These are phyloP conservation scores for Cichlasoma orientale DNA, from an alignment of 2,797 vertebrate genomes.

Conservation along the genomic window DNA sequence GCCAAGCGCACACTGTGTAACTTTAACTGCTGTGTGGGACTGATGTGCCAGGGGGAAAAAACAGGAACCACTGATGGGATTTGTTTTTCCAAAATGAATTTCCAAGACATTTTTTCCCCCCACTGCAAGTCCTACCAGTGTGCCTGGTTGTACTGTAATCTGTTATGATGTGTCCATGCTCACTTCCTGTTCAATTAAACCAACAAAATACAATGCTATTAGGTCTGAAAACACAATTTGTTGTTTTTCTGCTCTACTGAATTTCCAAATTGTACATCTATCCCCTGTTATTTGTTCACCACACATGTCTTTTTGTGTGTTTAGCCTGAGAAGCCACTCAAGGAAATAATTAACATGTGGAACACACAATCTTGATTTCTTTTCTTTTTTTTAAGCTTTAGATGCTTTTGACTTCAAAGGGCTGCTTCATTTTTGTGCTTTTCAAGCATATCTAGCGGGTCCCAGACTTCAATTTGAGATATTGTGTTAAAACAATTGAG, in stretches of 20 bases:
- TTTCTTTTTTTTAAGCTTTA: background rate
- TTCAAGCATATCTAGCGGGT: background rate
- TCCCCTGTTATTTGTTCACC: slow-evolving; percentile 62
- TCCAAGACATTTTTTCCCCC: background rate
- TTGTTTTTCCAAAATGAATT: slow-evolving; percentile 34
- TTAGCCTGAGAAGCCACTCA: slow-evolving; percentile 54
- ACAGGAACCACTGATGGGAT: background rate
- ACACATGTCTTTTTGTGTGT: slow-evolving; percentile 53
- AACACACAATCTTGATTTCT: slow-evolving; percentile 21
- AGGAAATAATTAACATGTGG: slow-evolving; percentile 64
- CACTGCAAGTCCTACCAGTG: background rate
- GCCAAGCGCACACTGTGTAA: slow-evolving; percentile 31
- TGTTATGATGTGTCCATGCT: slow-evolving; percentile 37
- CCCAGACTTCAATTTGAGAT: slow-evolving; percentile 10
- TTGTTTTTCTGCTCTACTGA: slow-evolving; percentile 61
- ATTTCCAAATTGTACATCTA: slow-evolving; percentile 72
- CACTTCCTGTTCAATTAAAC: slow-evolving; percentile 71
- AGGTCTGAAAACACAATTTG: slow-evolving; percentile 71
- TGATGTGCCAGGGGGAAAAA: slow-evolving; percentile 14
- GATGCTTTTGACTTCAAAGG: slow-evolving; percentile 11
- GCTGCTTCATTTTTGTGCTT: slow-evolving; percentile 9
- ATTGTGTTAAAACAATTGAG: slow-evolving; percentile 15
- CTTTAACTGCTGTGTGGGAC: slow-evolving; percentile 15
- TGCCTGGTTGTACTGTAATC: slow-evolving; percentile 29
- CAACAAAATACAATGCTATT: slow-evolving; percentile 56